Conservation (phyloP, 2,113 vertebrate species). For the Chaetodon auriga region DNA sequence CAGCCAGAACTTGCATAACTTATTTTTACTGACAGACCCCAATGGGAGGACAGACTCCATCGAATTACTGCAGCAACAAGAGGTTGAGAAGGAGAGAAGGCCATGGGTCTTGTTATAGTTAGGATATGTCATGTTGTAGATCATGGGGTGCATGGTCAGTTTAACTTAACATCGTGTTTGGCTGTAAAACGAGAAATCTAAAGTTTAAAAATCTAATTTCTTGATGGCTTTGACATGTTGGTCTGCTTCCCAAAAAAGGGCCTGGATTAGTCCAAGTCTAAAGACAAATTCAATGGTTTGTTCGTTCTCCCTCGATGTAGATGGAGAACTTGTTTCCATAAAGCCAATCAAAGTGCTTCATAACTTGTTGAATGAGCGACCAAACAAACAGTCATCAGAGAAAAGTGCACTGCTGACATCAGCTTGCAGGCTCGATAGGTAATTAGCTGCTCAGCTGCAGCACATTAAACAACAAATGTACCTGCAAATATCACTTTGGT, state of each 20-base stretch:
- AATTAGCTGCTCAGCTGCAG: neutral
- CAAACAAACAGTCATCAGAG: neutral
- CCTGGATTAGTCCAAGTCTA: neutral
- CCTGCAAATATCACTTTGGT: too few relatives aligned
- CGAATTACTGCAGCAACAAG: slow-evolving; percentile 33
- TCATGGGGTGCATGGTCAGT: slow-evolving; percentile 10
- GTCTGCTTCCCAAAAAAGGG: neutral
- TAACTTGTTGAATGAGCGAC: neutral
- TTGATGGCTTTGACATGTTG: slow-evolving; percentile 14
- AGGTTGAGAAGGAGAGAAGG: slow-evolving; percentile 12
- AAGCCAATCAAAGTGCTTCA: neutral
- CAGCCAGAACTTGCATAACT: slow-evolving; percentile 59
- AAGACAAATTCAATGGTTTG: neutral
- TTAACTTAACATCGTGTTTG: slow-evolving; percentile 1
- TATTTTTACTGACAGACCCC: slow-evolving; percentile 49
- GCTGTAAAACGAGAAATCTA: slow-evolving; percentile 17
- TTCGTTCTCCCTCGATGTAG: neutral
- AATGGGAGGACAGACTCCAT: slow-evolving; percentile 28
- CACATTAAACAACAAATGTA: neutral
- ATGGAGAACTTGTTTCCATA: neutral
- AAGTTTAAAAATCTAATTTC: neutral
- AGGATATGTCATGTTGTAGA: slow-evolving; percentile 16
- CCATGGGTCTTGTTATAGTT: slow-evolving; percentile 6
- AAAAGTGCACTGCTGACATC: neutral
- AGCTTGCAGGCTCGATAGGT: neutral